Evolutionary conservation across 2,888 invertebrate genomes (phyloP), one percentile per base, ranked within the genome.

Genomic region (Dinocampus coccinellae): DNA sequence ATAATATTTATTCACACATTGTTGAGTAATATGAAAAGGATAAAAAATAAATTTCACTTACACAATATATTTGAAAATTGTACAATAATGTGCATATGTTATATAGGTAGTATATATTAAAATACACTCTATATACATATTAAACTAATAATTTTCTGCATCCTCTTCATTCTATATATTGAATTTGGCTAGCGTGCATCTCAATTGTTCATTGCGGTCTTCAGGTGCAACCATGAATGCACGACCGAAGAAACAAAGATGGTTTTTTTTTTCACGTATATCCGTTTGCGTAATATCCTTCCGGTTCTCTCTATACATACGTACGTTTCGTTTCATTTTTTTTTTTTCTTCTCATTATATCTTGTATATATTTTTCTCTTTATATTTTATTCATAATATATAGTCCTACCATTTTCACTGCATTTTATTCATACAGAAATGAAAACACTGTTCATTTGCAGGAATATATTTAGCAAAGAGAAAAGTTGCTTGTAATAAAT

Each of bases 251-350:
- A 83, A 83, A 84, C 80, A 83, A 83, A 81, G 77, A 69, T 71
- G 33, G 26, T 55, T 62, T 68, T 74, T 78, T 74, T 82, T 81
- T 81, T n/a, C n/a, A n/a, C n/a, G 83, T 83, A 83, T 78, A 84
- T 85, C 85, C 85, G 84, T 78, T 85, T 85, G 80, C 81, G 84
- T 82, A 85, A 85, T 80, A 84, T 85, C 85, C 85, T 85, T 85
- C 85, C 85, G 84, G 83, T 80, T 73, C 24, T 33, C n/a, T 65
- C 13, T 13, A 16, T n/a, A 53, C 42, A 26, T 22, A 9, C 11
- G 57, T 58, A 33, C 20, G 36, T 53, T 53, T 60, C 33, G 20
- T 42, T 29, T 47, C 52, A 22, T 22, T 69, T 61, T 61, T 20
- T 29, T 20, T 29, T 62, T 53, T 53, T 4, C 20, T 11, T 26